These are phyloP conservation scores for Cistogaster globosa DNA, from an alignment of 2,888 invertebrate genomes.

Conservation along the genomic window DNA sequence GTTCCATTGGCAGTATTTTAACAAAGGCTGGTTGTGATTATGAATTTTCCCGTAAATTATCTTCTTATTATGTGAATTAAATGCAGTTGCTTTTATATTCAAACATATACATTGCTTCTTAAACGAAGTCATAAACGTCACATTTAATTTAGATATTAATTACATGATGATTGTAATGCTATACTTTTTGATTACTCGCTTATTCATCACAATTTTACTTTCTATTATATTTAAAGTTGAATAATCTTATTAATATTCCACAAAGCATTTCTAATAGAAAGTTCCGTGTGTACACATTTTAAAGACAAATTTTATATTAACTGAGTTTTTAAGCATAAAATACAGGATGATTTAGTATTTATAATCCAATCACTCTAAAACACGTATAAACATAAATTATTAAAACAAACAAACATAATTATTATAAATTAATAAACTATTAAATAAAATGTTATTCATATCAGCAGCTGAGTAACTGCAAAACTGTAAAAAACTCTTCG, in stretches of 20 bases:
- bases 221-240: neutral
- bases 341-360: slow-evolving; percentile 19
- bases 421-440: slow-evolving; percentile 40
- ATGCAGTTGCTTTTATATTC: no score
- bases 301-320: neutral
- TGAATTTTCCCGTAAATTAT: no score
- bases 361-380: neutral
- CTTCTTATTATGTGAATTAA: no score
- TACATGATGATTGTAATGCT: no score
- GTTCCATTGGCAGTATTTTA: no score
- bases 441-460: slow-evolving; percentile 30
- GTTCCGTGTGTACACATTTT: neutral
- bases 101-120: no score
- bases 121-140: no score
- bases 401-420: no score
- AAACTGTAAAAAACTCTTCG: neutral
- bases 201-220: neutral
- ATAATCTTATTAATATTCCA: slow-evolving; percentile 14
- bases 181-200: no score
- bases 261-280: neutral
- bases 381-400: slow-evolving; percentile 16
- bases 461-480: neutral
- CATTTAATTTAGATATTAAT: no score
- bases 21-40: no score
- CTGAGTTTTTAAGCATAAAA: no score